A percentile compares a stretch with the other conserved stretches of the same genome.
Evolutionary conservation across 2,888 invertebrate genomes (phyloP).

Genomic region (Sericinus montela): DNA sequence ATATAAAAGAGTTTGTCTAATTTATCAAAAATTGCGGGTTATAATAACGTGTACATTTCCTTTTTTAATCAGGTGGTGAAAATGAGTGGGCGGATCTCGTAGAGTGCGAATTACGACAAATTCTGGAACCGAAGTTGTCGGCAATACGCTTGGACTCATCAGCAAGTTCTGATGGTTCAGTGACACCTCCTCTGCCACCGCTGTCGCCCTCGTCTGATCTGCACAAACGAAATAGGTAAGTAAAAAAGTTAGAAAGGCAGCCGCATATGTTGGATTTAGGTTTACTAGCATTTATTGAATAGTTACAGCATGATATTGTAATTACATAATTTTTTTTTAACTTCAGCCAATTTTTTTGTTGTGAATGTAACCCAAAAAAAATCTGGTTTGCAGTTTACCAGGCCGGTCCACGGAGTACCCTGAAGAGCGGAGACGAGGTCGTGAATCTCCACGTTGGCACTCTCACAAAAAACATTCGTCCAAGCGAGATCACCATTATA

Average conservation of each 20-base stretch:
- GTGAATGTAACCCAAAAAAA: too few species aligned
- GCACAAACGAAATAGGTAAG: constrained; percentile 74
- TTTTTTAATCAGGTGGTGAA: constrained; percentile 75
- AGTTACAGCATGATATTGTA: too few species aligned
- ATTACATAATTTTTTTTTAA: too few species aligned
- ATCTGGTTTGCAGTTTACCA: constrained; percentile 74
- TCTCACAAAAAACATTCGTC: constrained; percentile 78
- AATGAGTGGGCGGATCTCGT: constrained; percentile 91
- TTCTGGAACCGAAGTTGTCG: constrained; percentile 86
- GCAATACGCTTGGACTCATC: constrained; percentile 80
- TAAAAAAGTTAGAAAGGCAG: too few species aligned
- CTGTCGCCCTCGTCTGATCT: constrained; percentile 81
- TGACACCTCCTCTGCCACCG: constrained; percentile 88
- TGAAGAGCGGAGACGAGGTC: constrained; percentile 60
- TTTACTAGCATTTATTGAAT: too few species aligned
- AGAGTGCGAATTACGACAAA: constrained; percentile 88
- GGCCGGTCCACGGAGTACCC: constrained; percentile 74
- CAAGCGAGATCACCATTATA: constrained; percentile 77
- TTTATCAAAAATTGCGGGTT: neutral
- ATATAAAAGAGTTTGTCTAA: too few species aligned
- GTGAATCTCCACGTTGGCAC: constrained; percentile 71
- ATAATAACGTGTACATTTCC: too few species aligned
- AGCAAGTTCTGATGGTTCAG: constrained; percentile 83
- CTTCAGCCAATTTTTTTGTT: too few species aligned
- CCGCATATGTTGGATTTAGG: too few species aligned